Evolutionary conservation across 1,140 invertebrate genomes (phyloP), one percentile per base, ranked within the genome.

Genomic region (Meteorus sp.): DNA sequence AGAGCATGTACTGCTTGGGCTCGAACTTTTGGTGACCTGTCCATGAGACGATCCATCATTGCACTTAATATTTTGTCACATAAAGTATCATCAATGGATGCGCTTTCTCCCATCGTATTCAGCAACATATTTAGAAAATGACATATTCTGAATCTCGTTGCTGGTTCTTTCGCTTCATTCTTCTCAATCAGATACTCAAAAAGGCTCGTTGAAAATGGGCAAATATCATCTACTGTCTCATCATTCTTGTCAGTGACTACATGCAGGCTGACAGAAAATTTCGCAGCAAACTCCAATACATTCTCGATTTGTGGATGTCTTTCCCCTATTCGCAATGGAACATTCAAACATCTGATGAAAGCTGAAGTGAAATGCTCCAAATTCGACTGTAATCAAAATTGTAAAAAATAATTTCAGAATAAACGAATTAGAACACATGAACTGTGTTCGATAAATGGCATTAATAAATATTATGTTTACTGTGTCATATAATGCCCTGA

Each of bases 1-100:
- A 95, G 77, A n/a, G 91, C 91, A 23, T 86, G 69, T 0, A 93
- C 87, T 11, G 92, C 92, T 69, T 93, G 87, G 31, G 87, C 85
- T 35, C 92, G 79, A 0, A 94, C 89, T 59, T 85, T 84, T 3
- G 89, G 82, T n/a, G 86, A 83, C 23, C 83, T 86, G 68, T 92
- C 91, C 76, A 88, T 75, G 3, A 90, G 76, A 29, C 89, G 71
- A 22, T 86, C 82, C 6, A 88, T 79, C 89, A 93, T 91, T 31
- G 83, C 85, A 11, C 80, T 75, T 39, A 86, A 84, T 27, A 93
- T 86, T 58, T 84, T 84, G 61, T 91, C 87, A 73, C 87, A 93
- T 0, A 92, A 74, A 1, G 84, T 82, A 79, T 92, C 89, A 66
- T 92, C 89, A 2, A 94, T 81, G 1, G 85, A 84, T 1, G 90